Evolutionary conservation across 2,113 vertebrate genomes (phyloP), one percentile per base, ranked within the genome.

Genomic region (Myodes glareolus): DNA sequence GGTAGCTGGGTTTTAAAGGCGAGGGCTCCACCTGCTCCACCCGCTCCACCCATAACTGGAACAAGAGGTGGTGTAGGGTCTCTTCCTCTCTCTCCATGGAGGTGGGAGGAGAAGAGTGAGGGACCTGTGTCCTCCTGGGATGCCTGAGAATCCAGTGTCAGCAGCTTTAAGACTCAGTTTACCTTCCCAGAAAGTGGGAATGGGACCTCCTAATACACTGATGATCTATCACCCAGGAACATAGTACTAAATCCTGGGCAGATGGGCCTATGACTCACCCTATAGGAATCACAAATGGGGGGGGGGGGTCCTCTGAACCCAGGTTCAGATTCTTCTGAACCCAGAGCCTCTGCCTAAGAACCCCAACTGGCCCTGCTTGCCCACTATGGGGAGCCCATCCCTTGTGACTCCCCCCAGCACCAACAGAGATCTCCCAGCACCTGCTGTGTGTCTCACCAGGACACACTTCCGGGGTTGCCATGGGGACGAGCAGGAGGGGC

Each of bases 41-140:
- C 95, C 58, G 73, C 91, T 91, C 97, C 94, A 92, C 97, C 36
- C 65, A 93, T 4, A 88, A 76, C 92, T 78, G 72, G 94, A 42
- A 29, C 81, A 63, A 55, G 93, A 86, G 91, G 97, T 11, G 58
- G 95, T 88, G 94, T 55, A 67, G 96, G 78, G 95, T 12, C 10
- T 7, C 52, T 29, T 36, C 6, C 16, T n/a, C 68, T 50, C 65
- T 63, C 42, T 31, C 25, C 65, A 0, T 0, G 3, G 45, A 45
- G 19, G 39, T 1, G 17, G 61, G 36, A 90, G 50, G n/a, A 11
- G 58, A 42, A 33, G 29, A 5, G 19, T 4, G 13, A 2, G 52
- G 42, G 77, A 67, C 31, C 88, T 19, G 33, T 9, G 42, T 61
- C n/a, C n/a, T 27, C n/a, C 42, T 1, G 1, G 16, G 52, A 11